Conservation (phyloP, 2,888 invertebrate species). For the Polydrusus tereticollis region DNA sequence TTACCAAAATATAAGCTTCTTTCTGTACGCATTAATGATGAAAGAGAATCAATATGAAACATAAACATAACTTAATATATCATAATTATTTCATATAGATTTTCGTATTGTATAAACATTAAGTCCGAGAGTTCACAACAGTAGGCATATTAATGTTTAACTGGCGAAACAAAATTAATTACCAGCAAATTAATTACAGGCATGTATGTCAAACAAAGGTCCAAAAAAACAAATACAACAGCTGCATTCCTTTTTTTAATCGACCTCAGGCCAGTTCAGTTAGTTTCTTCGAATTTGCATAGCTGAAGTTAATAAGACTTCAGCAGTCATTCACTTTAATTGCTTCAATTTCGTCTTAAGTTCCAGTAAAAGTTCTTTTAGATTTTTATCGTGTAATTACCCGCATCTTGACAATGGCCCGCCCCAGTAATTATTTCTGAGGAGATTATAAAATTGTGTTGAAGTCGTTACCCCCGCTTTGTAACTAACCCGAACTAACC, state of each 20-base stretch:
- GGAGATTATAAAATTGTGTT: background rate
- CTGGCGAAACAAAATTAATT: too few species aligned
- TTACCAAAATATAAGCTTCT: too few species aligned
- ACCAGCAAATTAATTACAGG: too few species aligned
- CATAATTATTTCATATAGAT: too few species aligned
- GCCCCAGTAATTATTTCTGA: background rate
- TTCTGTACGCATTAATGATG: too few species aligned
- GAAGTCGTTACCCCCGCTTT: background rate
- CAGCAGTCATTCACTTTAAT: slow-evolving; percentile 18
- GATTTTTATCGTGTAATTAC: slow-evolving; percentile 34
- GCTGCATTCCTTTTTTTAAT: background rate
- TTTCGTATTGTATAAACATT: too few species aligned
- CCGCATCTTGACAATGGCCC: slow-evolving; percentile 27
- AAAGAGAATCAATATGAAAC: too few species aligned
- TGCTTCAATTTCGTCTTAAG: slow-evolving; percentile 21
- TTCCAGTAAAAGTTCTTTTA: slow-evolving; percentile 21
- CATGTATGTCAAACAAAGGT: background rate
- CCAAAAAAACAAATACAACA: background rate
- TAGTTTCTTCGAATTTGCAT: slow-evolving; percentile 25
- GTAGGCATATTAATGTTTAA: too few species aligned
- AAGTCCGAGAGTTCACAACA: too few species aligned
- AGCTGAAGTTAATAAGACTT: slow-evolving; percentile 8
- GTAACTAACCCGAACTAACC: too few species aligned
- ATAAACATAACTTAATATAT: too few species aligned
- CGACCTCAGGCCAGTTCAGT: background rate